Percentiles rank a stretch among this genome's conserved stretches.
Evolutionary conservation across 92 coral and sea anemone species (phyloP).

Genomic region (Phenganax marumi): DNA sequence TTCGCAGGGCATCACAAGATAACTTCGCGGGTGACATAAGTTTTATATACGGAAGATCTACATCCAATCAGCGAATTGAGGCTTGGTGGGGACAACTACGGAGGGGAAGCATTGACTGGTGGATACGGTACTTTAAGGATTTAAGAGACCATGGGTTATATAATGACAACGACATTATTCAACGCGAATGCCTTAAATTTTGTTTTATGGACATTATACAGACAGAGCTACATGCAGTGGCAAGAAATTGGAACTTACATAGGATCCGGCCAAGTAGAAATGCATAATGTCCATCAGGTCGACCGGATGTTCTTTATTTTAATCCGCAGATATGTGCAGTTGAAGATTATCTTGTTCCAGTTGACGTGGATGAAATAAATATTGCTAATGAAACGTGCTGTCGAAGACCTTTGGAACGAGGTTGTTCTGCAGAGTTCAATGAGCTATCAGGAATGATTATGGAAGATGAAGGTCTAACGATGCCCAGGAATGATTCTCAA

Average conservation of each 20-base stretch:
- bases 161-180: background rate
- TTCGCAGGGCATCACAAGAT: conserved; percentile 13
- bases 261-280: conserved; percentile 18
- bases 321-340: background rate
- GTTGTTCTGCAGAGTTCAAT: conserved; percentile 60
- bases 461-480: conserved; percentile 64
- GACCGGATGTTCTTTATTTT: conserved; percentile 23
- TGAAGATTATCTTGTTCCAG: background rate
- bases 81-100: conserved; percentile 18
- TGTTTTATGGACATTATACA: conserved; percentile 12
- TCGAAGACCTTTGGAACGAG: conserved; percentile 50
- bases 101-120: conserved; percentile 9
- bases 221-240: conserved; percentile 6
- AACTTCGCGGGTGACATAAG: background rate
- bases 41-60: too few species aligned
- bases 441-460: conserved; percentile 68
- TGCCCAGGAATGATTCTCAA: conserved; percentile 56
- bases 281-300: conserved; percentile 29
- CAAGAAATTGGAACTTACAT: conserved; percentile 24
- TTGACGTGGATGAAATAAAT: conserved; percentile 1
- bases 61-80: background rate
- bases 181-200: conserved; percentile 16
- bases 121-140: conserved; percentile 11
- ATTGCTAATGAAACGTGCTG: conserved; percentile 60
- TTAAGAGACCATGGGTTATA: background rate